Evolutionary conservation across 2,888 invertebrate species (phyloP).

Genomic region (Zootermopsis nevadensis): DNA sequence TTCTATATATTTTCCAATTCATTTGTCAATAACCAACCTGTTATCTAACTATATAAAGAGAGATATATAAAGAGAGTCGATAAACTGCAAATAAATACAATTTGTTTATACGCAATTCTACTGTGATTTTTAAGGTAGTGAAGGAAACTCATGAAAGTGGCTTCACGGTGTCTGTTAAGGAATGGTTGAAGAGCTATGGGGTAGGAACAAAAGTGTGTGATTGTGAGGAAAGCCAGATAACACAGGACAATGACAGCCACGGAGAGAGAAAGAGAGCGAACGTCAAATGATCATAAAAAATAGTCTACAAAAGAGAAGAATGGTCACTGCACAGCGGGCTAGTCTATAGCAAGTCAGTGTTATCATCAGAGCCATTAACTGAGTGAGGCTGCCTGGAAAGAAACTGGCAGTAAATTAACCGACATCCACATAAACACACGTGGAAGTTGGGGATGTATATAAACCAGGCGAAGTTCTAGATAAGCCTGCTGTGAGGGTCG

Average conservation of each 20-base stretch:
- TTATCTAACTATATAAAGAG: too few species aligned
- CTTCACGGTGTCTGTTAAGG: neutral
- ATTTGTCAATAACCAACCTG: too few species aligned
- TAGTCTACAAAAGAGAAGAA: neutral
- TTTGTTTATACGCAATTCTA: too few species aligned
- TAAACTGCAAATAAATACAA: too few species aligned
- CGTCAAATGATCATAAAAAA: conserved; percentile 10
- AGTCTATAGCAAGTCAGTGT: neutral
- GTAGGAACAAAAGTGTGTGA: conserved; percentile 32
- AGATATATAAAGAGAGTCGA: too few species aligned
- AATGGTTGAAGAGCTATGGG: neutral
- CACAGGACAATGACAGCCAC: conserved; percentile 1
- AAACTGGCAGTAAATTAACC: conserved; percentile 32
- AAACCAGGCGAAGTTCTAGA: conserved; percentile 1
- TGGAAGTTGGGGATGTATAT: neutral
- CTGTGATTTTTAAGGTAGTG: neutral
- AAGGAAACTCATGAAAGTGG: neutral
- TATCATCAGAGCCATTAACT: conserved; percentile 25
- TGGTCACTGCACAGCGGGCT: neutral
- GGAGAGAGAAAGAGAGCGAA: conserved; percentile 2
- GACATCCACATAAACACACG: neutral
- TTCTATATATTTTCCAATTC: too few species aligned
- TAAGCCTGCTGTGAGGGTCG: neutral
- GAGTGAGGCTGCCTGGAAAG: conserved; percentile 7
- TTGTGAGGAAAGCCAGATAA: conserved; percentile 24